These are phyloP conservation scores for Acanthis flammea DNA, from an alignment of 2,797 vertebrate genomes.

Conservation along the genomic window DNA sequence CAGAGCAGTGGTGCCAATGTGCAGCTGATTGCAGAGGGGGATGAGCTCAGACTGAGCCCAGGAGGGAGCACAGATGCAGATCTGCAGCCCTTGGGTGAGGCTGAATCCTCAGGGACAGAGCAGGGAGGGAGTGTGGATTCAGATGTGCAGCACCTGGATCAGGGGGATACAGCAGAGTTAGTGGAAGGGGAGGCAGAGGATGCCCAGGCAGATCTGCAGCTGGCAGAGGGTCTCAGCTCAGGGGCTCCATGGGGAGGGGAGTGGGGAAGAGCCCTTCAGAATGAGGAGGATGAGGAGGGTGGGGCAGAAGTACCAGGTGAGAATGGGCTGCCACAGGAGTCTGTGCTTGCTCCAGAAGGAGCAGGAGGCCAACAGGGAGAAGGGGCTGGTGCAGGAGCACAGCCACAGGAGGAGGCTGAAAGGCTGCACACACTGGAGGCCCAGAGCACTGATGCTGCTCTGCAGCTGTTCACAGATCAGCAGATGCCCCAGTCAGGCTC, in stretches of 20 bases:
- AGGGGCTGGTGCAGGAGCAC: neutral
- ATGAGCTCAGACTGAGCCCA: no score
- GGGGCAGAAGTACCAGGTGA: neutral
- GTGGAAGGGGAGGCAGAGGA: neutral
- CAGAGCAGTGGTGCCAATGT: no score
- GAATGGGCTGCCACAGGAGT: neutral
- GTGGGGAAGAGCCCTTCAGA: fast-evolving
- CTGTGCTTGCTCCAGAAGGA: neutral
- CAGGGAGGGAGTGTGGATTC: fast-evolving
- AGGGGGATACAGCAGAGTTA: neutral
- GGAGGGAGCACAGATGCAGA: neutral
- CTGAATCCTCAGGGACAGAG: neutral
- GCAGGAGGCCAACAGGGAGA: neutral
- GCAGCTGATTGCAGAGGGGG: no score
- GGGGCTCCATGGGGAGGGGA: no score
- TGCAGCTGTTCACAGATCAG: neutral
- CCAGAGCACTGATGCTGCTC: neutral
- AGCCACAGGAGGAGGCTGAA: fast-evolving
- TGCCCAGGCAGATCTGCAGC: neutral
- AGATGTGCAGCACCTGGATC: neutral
- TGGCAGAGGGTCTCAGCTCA: fast-evolving
- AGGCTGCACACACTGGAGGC: fast-evolving
- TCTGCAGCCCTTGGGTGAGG: neutral
- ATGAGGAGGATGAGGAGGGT: neutral
- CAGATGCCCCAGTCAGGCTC: neutral